phyloP scores from a whole-genome alignment of 1,140 invertebrate species.

The Drosophila athabasca region DNA sequence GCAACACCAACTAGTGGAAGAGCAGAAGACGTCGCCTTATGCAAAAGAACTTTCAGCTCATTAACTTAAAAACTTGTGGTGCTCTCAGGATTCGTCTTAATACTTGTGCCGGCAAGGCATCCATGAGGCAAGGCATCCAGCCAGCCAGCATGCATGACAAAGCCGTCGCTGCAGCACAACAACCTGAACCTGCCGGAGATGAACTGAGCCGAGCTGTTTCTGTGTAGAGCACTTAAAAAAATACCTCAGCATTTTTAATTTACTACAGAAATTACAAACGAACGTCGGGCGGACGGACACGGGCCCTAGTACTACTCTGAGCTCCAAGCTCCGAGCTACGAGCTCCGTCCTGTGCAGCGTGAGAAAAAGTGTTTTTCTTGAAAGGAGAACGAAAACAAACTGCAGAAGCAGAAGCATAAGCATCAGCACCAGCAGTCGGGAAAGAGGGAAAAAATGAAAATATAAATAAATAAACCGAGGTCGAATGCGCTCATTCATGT shows the following conservation, averaged over 20 bases:
- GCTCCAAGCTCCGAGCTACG: conserved; percentile 8
- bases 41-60: conserved; percentile 58
- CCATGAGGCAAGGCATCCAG: background rate
- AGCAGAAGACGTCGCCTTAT: conserved; percentile 27
- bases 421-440: background rate
- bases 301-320: background rate
- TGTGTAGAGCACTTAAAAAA: conserved; percentile 56
- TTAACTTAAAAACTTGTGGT: conserved; percentile 64
- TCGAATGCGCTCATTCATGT: conserved; percentile 53
- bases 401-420: background rate
- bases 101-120: conserved; percentile 7
- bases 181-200: conserved; percentile 47
- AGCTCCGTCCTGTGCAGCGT: conserved; percentile 35
- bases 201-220: conserved; percentile 35
- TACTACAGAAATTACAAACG: conserved; percentile 73
- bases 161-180: conserved; percentile 37
- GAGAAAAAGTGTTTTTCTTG: conserved; percentile 67
- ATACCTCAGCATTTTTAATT: conserved; percentile 75
- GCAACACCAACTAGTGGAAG: background rate
- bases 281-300: background rate
- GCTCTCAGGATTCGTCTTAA: conserved; percentile 53
- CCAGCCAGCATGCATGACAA: conserved; percentile 61
- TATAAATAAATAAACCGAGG: conserved; percentile 82
- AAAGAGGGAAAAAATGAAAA: conserved; percentile 50
- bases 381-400: conserved; percentile 60